Conservation (phyloP, 2,797 vertebrate species). For the Pangasius macronema region DNA sequence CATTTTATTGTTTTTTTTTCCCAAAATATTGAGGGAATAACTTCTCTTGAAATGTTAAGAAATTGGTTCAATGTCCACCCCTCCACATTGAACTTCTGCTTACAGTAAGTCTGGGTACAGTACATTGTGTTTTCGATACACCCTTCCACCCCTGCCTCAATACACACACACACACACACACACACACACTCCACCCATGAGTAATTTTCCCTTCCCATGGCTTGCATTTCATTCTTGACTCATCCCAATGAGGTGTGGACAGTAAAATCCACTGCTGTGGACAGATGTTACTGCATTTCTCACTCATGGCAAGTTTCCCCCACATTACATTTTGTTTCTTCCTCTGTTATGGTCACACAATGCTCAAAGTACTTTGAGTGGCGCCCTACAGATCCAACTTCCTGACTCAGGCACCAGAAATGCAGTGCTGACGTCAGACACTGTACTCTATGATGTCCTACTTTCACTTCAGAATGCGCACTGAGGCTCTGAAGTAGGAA, state of each 20-base stretch:
- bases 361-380: slow-evolving; percentile 35
- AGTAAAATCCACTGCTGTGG: slow-evolving; percentile 59
- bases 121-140: slow-evolving; percentile 66
- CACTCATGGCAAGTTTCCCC: slow-evolving; percentile 33
- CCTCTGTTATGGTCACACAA: slow-evolving; percentile 52
- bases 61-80: slow-evolving; percentile 1
- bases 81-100: slow-evolving; percentile 41
- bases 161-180: not conserved
- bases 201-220: slow-evolving; percentile 66
- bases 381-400: slow-evolving; percentile 26
- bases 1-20: not conserved
- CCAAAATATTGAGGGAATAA: not conserved
- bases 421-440: slow-evolving; percentile 60
- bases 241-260: slow-evolving; percentile 70
- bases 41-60: not conserved
- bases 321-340: slow-evolving; percentile 55
- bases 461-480: slow-evolving; percentile 35
- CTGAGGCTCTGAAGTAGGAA: slow-evolving; percentile 20
- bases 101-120: slow-evolving; percentile 67
- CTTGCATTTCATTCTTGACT: slow-evolving; percentile 71
- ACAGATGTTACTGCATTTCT: slow-evolving; percentile 26
- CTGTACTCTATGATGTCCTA: slow-evolving; percentile 35
- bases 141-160: not conserved
- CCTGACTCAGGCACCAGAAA: slow-evolving; percentile 57
- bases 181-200: slow-evolving; percentile 36